Base-by-base conservation (phyloP, 2,888 invertebrate genomes). In the Rhorus exstirpatorius region DNA sequence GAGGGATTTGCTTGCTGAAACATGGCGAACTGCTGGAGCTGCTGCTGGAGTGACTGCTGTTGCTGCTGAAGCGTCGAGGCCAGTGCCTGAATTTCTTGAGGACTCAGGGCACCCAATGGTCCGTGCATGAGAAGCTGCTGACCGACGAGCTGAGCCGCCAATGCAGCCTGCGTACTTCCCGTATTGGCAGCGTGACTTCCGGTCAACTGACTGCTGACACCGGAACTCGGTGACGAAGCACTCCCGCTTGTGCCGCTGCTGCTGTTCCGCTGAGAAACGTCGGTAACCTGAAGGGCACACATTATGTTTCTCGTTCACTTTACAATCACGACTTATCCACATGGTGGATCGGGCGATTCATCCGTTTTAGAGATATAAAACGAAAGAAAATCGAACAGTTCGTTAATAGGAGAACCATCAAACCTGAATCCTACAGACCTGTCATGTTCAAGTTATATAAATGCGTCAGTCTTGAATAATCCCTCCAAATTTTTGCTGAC, bases 21-120 rank as follows among this genome's bases (percentile, higher is more conserved):
- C 93, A 96, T 94, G 74, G 95, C 95, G 87, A 96, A 94, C 88
- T 96, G 96, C 88, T 96, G 96, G 75, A 96, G 90, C 81, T 94
- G 94, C 87, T 95, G 95, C 86, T 95, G 95, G 51, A 95, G 91
- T 86, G 94, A 94, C 83, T 95, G 95, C 79, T 95, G 95, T 79
- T 95, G 95, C 79, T 94, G 94, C 83, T 95, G 95, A 72, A 95
- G 93, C 12, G 95, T 93, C 76, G 94, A 94, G 49, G 95, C 95
- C 70, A 95, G 90, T 0, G 94, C 91, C 49, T 93, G 94, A 86
- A 87, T 93, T 83, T 89, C 93, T 85, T 91, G 93, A 24, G 90
- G 90, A 21, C 89, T 91, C 26, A 91, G 88, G 4, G 89, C 90
- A 10, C 90, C 91, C 2, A 92, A 86, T 12, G 91, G 90, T 46